phyloP scores from a whole-genome alignment of 1,140 invertebrate species.

The Littorina saxatilis region DNA sequence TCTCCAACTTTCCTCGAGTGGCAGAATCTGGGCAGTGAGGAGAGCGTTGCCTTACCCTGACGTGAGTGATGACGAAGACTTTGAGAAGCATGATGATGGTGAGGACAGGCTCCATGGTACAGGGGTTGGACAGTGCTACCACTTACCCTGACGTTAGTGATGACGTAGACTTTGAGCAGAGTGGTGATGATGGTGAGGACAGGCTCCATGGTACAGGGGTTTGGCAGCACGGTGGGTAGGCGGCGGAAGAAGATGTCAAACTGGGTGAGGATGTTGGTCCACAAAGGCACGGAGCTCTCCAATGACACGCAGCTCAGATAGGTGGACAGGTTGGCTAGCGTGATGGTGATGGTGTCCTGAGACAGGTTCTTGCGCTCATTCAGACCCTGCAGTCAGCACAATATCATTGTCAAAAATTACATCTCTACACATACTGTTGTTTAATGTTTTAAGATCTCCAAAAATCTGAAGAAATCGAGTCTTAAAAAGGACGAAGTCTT shows the following conservation, averaged over 20 bases:
- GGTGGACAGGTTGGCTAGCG: slow-evolving; percentile 92
- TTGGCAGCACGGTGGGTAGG: slow-evolving; percentile 83
- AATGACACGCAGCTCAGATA: slow-evolving; percentile 95
- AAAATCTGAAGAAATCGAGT: no score
- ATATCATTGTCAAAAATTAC: no score
- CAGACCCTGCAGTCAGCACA: slow-evolving; percentile 79
- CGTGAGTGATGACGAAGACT: slow-evolving; percentile 87
- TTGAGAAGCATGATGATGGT: slow-evolving; percentile 91
- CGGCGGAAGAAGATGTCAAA: slow-evolving; percentile 91
- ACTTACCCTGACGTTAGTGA: slow-evolving; percentile 86
- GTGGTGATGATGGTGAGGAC: slow-evolving; percentile 90
- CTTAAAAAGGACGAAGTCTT: no score
- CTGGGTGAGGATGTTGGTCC: slow-evolving; percentile 88
- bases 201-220: slow-evolving; percentile 84
- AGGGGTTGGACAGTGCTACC: slow-evolving; percentile 61
- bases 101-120: slow-evolving; percentile 86
- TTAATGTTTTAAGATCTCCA: no score
- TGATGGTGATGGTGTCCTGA: slow-evolving; percentile 79
- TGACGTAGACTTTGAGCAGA: slow-evolving; percentile 89
- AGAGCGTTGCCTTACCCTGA: slow-evolving; percentile 88
- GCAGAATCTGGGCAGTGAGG: no score
- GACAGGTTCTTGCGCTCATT: slow-evolving; percentile 93
- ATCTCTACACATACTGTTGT: no score
- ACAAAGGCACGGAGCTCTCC: slow-evolving; percentile 85
- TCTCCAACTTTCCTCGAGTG: no score